Conservation (phyloP, 2,797 vertebrate genomes). For the Neostethus bicornis region DNA sequence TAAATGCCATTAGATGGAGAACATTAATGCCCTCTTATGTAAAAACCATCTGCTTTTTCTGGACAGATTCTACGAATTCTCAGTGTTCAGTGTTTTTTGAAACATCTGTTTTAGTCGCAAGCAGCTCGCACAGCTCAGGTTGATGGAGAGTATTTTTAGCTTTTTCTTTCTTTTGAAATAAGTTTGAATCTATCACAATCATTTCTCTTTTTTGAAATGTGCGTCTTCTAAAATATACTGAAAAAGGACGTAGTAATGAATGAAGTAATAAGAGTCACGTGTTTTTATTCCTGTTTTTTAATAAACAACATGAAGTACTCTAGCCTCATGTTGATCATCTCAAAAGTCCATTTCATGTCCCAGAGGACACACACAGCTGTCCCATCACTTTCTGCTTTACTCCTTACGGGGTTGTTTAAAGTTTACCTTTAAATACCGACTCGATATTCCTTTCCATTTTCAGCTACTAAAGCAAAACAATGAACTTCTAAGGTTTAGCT, state of each 20-base stretch:
- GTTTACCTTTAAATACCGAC: not conserved
- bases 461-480: constrained; percentile 10
- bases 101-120: constrained; percentile 68
- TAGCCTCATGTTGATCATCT: constrained; percentile 56
- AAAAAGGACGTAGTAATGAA: too few relatives aligned
- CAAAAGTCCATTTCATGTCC: constrained; percentile 56
- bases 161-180: constrained; percentile 34
- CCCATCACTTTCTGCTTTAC: constrained; percentile 21
- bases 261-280: too few relatives aligned
- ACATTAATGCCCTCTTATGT: constrained; percentile 58
- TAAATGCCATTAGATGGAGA: constrained; percentile 47
- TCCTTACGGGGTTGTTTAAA: constrained; percentile 20
- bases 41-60: constrained; percentile 53
- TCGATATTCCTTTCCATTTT: constrained; percentile 9
- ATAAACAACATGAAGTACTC: constrained; percentile 58
- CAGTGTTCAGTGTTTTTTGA: constrained; percentile 49
- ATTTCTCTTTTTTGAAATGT: constrained; percentile 42
- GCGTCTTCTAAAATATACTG: constrained; percentile 62
- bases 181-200: too few relatives aligned
- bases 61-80: constrained; percentile 62
- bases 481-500: constrained; percentile 10
- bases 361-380: constrained; percentile 39
- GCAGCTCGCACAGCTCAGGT: constrained; percentile 41
- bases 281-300: too few relatives aligned
- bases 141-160: constrained; percentile 24